phyloP scores from a whole-genome alignment of 2,797 vertebrate genomes.

The Lacerta viridis region DNA sequence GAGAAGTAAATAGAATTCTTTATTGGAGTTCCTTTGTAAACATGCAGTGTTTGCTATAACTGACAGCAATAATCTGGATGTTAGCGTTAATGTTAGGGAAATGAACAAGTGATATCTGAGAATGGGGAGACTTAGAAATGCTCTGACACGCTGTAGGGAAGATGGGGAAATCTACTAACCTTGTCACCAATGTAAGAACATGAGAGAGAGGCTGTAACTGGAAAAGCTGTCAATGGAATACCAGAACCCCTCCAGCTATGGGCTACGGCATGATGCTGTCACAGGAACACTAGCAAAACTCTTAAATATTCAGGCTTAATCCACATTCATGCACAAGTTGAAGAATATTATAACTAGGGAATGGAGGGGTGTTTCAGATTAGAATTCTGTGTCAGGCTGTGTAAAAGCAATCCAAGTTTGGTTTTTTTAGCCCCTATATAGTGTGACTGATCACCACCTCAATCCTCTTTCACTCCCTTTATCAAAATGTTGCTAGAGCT shows the following conservation, averaged over 20 bases:
- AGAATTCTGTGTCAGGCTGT: not conserved
- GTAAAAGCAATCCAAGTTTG: not conserved
- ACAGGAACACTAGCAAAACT: conserved; percentile 9
- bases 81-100: conserved; percentile 29
- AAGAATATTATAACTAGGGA: not conserved
- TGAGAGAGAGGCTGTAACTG: conserved; percentile 21
- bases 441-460: not conserved
- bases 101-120: not conserved
- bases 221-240: conserved; percentile 37
- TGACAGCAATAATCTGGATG: conserved; percentile 3
- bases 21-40: conserved; percentile 19
- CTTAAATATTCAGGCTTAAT: conserved; percentile 5
- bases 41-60: conserved; percentile 16
- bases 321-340: not conserved
- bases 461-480: not conserved
- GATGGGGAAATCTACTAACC: conserved; percentile 1
- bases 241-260: not conserved
- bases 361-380: not conserved
- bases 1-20: conserved; percentile 42
- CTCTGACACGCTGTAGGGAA: conserved; percentile 2
- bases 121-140: not conserved
- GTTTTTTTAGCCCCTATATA: too few species aligned
- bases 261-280: conserved; percentile 5
- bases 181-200: conserved; percentile 19
- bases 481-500: not conserved